Conservation (phyloP, 2,888 invertebrate genomes). For the Pseudococcus viburni region DNA sequence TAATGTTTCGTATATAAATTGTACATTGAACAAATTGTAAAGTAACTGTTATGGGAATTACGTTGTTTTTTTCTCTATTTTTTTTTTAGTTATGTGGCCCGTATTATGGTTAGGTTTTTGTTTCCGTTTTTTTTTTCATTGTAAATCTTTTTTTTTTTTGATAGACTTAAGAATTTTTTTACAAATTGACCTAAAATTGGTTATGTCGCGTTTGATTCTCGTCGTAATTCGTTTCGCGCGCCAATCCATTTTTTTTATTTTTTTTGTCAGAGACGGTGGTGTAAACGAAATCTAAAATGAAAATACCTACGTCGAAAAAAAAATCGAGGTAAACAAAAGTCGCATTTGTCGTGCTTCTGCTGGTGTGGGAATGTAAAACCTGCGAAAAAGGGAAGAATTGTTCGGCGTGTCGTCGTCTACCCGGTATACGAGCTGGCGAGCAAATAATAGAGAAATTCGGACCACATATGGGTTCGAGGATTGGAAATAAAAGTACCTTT, state of each 20-base stretch:
- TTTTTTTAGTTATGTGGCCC: slow-evolving; percentile 64
- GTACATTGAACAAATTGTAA: slow-evolving; percentile 60
- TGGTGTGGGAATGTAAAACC: slow-evolving; percentile 29
- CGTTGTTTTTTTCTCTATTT: slow-evolving; percentile 51
- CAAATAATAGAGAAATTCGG: slow-evolving; percentile 48
- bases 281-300: neutral
- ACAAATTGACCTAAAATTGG: slow-evolving; percentile 50
- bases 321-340: slow-evolving; percentile 6
- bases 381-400: neutral
- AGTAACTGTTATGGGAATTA: slow-evolving; percentile 62
- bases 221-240: slow-evolving; percentile 49
- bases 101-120: slow-evolving; percentile 64
- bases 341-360: slow-evolving; percentile 3
- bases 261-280: neutral
- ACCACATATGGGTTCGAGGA: slow-evolving; percentile 28
- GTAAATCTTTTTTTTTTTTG: slow-evolving; percentile 49
- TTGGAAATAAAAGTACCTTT: neutral
- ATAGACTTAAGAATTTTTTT: slow-evolving; percentile 56
- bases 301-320: neutral
- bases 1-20: slow-evolving; percentile 59
- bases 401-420: neutral
- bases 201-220: slow-evolving; percentile 34
- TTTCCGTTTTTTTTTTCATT: slow-evolving; percentile 60
- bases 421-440: slow-evolving; percentile 11
- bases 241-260: neutral